Base-by-base conservation (phyloP, 2,888 invertebrate species). In the Mechanitis mazaeus region DNA sequence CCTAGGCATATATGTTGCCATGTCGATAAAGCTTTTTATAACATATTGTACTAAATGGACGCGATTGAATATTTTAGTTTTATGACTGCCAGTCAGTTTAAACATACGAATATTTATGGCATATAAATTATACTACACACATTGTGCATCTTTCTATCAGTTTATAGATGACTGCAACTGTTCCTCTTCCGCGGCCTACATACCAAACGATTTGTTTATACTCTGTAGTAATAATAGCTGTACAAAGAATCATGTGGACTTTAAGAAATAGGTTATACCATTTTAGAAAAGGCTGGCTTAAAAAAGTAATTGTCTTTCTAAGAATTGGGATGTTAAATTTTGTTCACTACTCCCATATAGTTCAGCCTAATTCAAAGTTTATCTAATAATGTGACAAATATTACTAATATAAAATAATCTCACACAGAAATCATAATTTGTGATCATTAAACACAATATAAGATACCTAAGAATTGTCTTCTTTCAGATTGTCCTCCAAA, bases 161-260 rank as follows among this genome's bases (percentile, higher is more conserved):
- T 47, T 58, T 61, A 38, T 62, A 46, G 35, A 5, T 54, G 9
- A 56, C 45, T 66, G 61, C 62, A 66, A 66, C 60, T 33, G 62
- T 66, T 66, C 64, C 67, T 59, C 61, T 65, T 59, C 56, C 55
- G 53, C 64, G 67, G 53, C 65, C 68, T 60, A 68, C 60, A 68
- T 68, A 61, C 64, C 59, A 45, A 59, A 56, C 55, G 64, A 63
- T 66, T 62, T 66, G 66, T 67, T 68, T 68, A 64, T 65, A 55
- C 62, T 67, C 50, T 56, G 57, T 64, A 58, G 56, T 68, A 67
- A 70, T 69, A 70, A 70, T 67, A 68, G 60, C 57, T 61, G 63
- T 68, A 70, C 66, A 60, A 60, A 63, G 66, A 69, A 68, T 67
- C 68, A 65, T 57, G 59, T 60, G 46, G 55, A 46, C 56, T 72